These are phyloP conservation scores for Nematostella vectensis DNA, from an alignment of 92 coral and sea anemone genomes.

Conservation along the genomic window DNA sequence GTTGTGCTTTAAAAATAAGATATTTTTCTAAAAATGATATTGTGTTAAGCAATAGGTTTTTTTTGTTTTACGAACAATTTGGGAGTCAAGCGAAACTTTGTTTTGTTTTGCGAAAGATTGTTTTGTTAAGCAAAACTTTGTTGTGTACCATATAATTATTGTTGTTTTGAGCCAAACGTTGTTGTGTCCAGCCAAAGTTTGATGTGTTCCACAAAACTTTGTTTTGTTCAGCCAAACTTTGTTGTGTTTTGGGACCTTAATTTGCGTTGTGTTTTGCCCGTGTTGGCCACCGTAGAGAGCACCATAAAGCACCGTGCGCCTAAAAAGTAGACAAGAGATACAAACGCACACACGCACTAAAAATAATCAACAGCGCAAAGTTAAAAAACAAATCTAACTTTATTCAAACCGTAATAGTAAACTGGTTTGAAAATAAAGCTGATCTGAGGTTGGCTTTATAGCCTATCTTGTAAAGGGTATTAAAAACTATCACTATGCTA, in stretches of 20 bases:
- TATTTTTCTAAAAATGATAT: no score
- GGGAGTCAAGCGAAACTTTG: not conserved
- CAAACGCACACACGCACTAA: no score
- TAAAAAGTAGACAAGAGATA: no score
- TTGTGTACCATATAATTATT: not conserved
- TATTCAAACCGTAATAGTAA: no score
- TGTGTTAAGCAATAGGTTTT: not conserved
- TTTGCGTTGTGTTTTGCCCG: slow-evolving; percentile 1
- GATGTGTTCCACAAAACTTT: not conserved
- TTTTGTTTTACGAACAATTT: not conserved
- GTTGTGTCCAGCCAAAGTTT: not conserved
- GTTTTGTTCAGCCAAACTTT: slow-evolving; percentile 1
- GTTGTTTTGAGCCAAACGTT: not conserved
- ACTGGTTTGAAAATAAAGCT: no score
- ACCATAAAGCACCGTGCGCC: no score
- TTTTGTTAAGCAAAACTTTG: not conserved
- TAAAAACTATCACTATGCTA: no score
- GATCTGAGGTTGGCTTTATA: no score
- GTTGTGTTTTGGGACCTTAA: not conserved
- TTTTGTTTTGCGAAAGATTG: not conserved
- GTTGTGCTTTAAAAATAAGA: not conserved
- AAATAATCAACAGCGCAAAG: no score
- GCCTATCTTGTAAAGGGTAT: no score
- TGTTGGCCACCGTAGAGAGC: slow-evolving; percentile 1
- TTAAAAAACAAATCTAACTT: no score